These are phyloP conservation scores for Pogona vitticeps DNA, from an alignment of 2,113 vertebrate species.

Conservation along the genomic window DNA sequence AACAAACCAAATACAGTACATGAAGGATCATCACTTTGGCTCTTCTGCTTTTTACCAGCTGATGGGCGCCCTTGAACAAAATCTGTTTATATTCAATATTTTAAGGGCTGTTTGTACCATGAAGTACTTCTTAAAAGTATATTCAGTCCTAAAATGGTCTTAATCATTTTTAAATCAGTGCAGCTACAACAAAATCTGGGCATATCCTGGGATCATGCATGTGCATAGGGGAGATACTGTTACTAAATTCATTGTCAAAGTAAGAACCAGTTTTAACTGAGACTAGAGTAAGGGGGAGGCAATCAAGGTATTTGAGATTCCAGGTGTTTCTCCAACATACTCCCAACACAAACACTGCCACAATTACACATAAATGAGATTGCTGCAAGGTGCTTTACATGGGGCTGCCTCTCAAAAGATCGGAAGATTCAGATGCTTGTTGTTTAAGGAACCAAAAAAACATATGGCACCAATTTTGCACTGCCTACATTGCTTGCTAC, in stretches of 20 bases:
- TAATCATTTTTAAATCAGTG: neutral
- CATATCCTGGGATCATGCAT: neutral
- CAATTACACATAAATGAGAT: neutral
- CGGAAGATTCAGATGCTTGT: neutral
- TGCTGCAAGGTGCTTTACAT: neutral
- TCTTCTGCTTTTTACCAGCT: neutral
- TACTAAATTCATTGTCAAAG: neutral
- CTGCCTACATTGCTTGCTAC: neutral
- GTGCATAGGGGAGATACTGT: neutral
- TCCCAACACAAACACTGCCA: neutral
- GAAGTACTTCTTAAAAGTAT: conserved; percentile 3
- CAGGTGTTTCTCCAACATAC: neutral
- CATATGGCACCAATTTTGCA: neutral
- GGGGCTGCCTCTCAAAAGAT: neutral
- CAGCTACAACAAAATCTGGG: neutral
- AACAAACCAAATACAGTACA: conserved; percentile 25
- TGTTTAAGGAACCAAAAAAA: neutral
- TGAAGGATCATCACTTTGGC: neutral
- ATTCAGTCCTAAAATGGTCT: neutral
- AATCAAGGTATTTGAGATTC: neutral
- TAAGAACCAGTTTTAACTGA: neutral
- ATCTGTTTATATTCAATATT: neutral
- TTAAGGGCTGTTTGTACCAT: neutral
- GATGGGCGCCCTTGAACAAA: neutral
- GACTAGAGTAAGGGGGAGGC: neutral